Evolutionary conservation across 2,888 invertebrate genomes (phyloP), one percentile per base, ranked within the genome.

Genomic region (Thereva unica): DNA sequence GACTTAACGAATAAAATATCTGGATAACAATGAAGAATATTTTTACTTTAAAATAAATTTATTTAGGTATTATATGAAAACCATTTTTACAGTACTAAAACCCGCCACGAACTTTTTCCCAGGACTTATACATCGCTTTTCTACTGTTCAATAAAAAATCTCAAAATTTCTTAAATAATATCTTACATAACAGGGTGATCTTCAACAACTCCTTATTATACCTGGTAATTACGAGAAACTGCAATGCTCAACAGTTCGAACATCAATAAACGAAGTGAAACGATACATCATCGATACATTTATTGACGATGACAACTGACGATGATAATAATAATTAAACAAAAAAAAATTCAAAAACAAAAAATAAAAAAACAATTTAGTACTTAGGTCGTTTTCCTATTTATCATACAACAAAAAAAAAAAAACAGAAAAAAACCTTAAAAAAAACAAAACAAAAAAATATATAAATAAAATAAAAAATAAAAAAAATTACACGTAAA

Each of bases 221-320:
- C 79, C 80, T 42, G 78, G 78, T 12, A 78, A 79, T 45, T 76
- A 80, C 71, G 80, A 79, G 70, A 75, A 78, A 8, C 73, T 76
- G 64, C 81, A 81, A 71, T 81, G 81, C 71, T 80, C 80, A 55
- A 78, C 75, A 38, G 75, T 77, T 61, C 74, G 79, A 53, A 80
- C 76, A 66, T 78, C 79, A 44, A 80, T 80, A 71, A 79, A 80
- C 71, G 80, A 80, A 74, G 80, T 80, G 38, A 80, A 80, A 72
- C 77, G 80, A 54, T 80, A 80, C 64, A 80, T 80, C 63, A 80
- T 80, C 70, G 79, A 80, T 71, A 80, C 80, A 68, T 80, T 80
- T 70, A 80, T 80, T 70, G 80, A 78, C 72, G 80, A 80, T 71
- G 79, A 80, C 74, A 70, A 80, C 80, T 73, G 79, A 76, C 72